These are phyloP conservation scores for Pseudoatta argentina DNA, from an alignment of 1,140 invertebrate species.

Conservation along the genomic window DNA sequence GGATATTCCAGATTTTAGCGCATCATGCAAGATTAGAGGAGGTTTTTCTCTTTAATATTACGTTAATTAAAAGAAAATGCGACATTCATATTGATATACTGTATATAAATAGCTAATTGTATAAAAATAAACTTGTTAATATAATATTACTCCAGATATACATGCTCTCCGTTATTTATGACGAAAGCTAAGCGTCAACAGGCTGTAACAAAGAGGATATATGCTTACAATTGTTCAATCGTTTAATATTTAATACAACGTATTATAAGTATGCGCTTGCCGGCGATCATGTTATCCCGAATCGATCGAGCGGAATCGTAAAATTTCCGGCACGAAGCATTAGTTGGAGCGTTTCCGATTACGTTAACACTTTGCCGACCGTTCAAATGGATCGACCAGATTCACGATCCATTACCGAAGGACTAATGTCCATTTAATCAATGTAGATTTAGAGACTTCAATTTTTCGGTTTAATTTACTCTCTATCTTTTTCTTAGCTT, in stretches of 20 bases:
- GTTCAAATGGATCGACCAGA: neutral
- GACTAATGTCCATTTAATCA: no score
- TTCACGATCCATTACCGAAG: no score
- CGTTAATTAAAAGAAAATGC: constrained; percentile 62
- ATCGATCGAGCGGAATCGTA: constrained; percentile 40
- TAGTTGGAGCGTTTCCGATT: neutral
- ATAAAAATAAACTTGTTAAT: constrained; percentile 76
- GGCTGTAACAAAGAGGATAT: constrained; percentile 9
- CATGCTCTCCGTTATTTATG: constrained; percentile 63
- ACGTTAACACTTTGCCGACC: neutral
- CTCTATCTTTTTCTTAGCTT: no score
- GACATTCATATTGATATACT: constrained; percentile 71
- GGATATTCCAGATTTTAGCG: constrained; percentile 58
- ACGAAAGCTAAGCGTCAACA: constrained; percentile 53
- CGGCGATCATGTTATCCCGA: constrained; percentile 33
- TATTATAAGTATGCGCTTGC: constrained; percentile 36
- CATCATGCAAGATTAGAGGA: constrained; percentile 39
- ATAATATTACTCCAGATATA: constrained; percentile 54
- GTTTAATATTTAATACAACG: constrained; percentile 55
- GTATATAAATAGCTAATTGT: constrained; percentile 77
- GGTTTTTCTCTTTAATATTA: constrained; percentile 59
- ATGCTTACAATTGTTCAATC: constrained; percentile 51
- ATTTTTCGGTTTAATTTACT: no score
- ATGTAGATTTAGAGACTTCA: no score
- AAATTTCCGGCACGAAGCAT: constrained; percentile 46